These are phyloP conservation scores for Crotalus tigris DNA, from an alignment of 2,113 vertebrate species.

Conservation along the genomic window DNA sequence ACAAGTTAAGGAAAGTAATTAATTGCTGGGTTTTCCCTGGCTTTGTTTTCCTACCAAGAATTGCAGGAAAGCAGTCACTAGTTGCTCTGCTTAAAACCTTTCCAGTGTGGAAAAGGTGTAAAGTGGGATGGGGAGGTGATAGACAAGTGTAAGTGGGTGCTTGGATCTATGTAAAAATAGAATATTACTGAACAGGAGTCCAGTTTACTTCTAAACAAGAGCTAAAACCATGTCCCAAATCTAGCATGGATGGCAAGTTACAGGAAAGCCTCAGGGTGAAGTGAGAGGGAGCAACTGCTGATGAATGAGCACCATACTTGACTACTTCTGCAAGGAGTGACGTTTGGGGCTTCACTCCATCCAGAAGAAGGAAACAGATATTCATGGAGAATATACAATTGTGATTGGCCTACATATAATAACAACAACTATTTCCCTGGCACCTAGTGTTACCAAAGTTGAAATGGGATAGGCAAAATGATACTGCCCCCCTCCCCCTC, in stretches of 20 bases:
- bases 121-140: neutral
- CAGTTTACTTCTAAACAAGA: neutral
- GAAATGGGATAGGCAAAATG: neutral
- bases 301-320: neutral
- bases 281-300: neutral
- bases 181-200: neutral
- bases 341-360: neutral
- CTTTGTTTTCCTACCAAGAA: neutral
- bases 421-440: neutral
- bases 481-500: neutral
- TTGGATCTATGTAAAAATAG: neutral
- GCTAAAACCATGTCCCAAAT: neutral
- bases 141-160: neutral
- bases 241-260: neutral
- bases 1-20: neutral
- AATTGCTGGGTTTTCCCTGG: neutral
- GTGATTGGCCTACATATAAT: neutral
- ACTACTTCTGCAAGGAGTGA: neutral
- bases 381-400: neutral
- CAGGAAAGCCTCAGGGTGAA: neutral
- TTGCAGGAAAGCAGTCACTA: neutral
- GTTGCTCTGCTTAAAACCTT: neutral
- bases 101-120: neutral
- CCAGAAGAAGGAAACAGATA: neutral
- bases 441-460: fast-evolving